These are phyloP conservation scores for Gortyna flavago DNA, from an alignment of 2,888 invertebrate species.

Conservation along the genomic window DNA sequence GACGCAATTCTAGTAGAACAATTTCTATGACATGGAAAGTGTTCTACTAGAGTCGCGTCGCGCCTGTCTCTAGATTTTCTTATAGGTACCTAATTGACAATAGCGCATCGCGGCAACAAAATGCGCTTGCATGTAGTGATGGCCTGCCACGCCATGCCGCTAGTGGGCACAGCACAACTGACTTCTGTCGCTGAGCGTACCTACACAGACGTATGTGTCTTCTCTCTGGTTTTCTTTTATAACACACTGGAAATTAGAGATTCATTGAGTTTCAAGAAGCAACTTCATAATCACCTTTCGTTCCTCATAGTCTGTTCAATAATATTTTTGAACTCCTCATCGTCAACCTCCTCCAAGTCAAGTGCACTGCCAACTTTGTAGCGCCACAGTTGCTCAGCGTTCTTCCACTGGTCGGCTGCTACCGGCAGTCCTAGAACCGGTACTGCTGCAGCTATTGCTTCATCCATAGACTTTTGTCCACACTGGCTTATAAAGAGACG, in stretches of 20 bases:
- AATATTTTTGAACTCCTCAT: conserved; percentile 27
- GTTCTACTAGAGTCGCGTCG: too few species aligned
- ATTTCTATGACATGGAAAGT: too few species aligned
- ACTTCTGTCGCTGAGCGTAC: too few species aligned
- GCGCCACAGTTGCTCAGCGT: conserved; percentile 32
- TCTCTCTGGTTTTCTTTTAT: neutral
- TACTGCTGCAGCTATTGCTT: conserved; percentile 50
- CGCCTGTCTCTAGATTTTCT: too few species aligned
- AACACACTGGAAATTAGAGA: neutral
- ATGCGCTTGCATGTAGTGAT: too few species aligned
- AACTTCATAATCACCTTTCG: conserved; percentile 16
- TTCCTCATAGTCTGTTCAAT: conserved; percentile 41
- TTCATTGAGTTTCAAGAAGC: neutral
- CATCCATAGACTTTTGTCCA: conserved; percentile 48
- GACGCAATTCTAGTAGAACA: too few species aligned
- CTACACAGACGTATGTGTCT: neutral
- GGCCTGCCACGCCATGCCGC: too few species aligned
- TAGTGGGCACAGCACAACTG: too few species aligned
- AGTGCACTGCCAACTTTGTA: conserved; percentile 20
- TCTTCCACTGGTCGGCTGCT: conserved; percentile 41
- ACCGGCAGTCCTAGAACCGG: conserved; percentile 41
- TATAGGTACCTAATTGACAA: too few species aligned
- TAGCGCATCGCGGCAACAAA: too few species aligned
- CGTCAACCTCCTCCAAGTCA: conserved; percentile 22
- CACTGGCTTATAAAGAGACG: conserved; percentile 44